phyloP scores from a whole-genome alignment of 2,113 vertebrate genomes.

The Miniopterus natalensis region DNA sequence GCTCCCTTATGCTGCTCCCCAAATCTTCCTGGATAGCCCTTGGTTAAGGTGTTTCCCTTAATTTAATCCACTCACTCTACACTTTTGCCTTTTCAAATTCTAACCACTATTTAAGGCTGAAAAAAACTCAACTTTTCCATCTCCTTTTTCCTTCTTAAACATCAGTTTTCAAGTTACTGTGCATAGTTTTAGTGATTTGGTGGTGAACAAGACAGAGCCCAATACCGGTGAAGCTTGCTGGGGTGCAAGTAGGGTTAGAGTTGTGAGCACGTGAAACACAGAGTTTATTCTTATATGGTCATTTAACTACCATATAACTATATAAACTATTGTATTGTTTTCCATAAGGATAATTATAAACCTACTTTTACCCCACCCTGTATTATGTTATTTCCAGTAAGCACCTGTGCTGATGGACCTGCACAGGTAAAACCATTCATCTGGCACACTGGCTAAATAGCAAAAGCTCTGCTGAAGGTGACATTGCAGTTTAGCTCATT shows the following conservation, averaged over 20 bases:
- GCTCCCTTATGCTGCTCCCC: background rate
- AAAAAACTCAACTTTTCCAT: background rate
- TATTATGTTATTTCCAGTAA: background rate
- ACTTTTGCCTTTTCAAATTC: background rate
- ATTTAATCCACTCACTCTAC: background rate
- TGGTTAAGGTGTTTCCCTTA: background rate
- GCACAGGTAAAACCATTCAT: background rate
- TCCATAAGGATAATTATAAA: background rate
- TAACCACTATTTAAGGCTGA: background rate
- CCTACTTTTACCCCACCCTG: background rate
- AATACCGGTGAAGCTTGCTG: background rate
- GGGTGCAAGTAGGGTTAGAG: background rate
- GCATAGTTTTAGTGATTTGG: background rate
- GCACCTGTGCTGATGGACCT: background rate
- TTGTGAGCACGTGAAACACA: background rate
- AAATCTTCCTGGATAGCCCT: background rate
- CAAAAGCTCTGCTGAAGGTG: background rate
- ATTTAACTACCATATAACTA: background rate
- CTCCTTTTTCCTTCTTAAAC: background rate
- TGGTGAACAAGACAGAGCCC: background rate
- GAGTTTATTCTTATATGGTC: background rate
- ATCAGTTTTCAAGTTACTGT: background rate
- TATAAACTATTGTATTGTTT: background rate
- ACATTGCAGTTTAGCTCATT: background rate
- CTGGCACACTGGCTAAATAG: background rate